These are phyloP conservation scores for Drosophila ananassae DNA, from an alignment of 1,140 invertebrate genomes.

Conservation along the genomic window DNA sequence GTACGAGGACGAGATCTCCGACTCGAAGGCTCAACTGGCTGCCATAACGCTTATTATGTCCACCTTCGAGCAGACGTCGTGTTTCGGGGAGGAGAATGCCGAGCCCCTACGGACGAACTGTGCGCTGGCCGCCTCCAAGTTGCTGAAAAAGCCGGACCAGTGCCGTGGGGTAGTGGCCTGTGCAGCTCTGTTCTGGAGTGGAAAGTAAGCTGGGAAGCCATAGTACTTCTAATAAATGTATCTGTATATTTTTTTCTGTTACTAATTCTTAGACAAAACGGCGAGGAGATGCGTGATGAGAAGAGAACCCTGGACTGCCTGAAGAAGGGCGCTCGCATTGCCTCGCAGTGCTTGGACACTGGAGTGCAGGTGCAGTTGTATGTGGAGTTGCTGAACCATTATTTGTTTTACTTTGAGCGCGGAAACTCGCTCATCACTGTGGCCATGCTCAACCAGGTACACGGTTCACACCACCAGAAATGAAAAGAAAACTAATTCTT, in stretches of 20 bases:
- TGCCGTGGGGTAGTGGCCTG: constrained; percentile 95
- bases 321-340: constrained; percentile 97
- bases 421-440: constrained; percentile 92
- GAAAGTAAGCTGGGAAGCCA: constrained; percentile 85
- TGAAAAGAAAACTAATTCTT: background rate
- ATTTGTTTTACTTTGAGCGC: constrained; percentile 97
- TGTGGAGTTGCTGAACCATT: constrained; percentile 97
- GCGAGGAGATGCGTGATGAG: constrained; percentile 91
- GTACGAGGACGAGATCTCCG: constrained; percentile 99
- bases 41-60: constrained; percentile 98
- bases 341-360: constrained; percentile 98
- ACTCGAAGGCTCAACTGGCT: constrained; percentile 97
- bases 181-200: constrained; percentile 98
- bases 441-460: constrained; percentile 86
- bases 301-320: constrained; percentile 96
- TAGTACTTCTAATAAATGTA: background rate
- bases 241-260: background rate
- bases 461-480: background rate
- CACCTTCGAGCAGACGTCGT: constrained; percentile 97
- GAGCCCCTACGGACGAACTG: constrained; percentile 97
- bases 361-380: constrained; percentile 98
- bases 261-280: constrained; percentile 84
- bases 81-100: constrained; percentile 98
- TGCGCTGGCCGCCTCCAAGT: constrained; percentile 96
- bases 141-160: constrained; percentile 99